Conservation (phyloP, 2,113 vertebrate species). For the Gallinago paraguaiae region DNA sequence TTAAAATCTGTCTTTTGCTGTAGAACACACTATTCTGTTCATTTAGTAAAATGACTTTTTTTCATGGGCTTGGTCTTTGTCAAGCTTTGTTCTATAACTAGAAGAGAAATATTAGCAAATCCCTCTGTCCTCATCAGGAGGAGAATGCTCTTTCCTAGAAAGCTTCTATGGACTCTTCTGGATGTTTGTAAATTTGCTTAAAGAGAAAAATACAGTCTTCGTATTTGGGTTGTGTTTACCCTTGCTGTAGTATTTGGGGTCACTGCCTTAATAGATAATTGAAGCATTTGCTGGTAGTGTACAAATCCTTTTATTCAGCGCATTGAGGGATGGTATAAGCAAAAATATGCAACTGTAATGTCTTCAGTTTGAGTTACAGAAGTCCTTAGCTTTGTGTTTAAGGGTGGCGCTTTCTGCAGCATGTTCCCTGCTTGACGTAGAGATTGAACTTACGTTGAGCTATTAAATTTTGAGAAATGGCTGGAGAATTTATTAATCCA, state of each 20-base stretch:
- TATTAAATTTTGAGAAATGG: not conserved
- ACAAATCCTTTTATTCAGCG: not conserved
- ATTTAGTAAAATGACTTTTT: not conserved
- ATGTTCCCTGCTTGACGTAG: not conserved
- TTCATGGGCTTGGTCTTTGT: not conserved
- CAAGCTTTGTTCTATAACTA: not conserved
- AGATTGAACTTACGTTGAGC: not conserved
- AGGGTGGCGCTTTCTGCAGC: rapidly evolving
- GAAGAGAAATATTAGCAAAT: not conserved
- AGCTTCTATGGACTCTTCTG: not conserved
- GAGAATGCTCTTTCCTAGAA: not conserved
- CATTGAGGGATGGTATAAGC: not conserved
- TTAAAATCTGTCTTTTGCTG: not conserved
- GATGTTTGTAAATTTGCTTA: not conserved
- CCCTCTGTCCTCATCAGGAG: not conserved
- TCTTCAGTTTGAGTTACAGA: not conserved
- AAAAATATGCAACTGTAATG: not conserved
- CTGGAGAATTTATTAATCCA: not conserved
- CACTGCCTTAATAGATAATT: not conserved
- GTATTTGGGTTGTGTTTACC: not conserved
- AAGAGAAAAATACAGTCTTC: not conserved
- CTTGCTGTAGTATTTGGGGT: not conserved
- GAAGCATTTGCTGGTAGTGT: not conserved
- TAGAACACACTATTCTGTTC: not conserved
- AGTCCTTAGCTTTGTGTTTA: not conserved